Percentiles rank a stretch among this genome's conserved stretches.
Conservation (phyloP, 2,888 invertebrate genomes). For the Malthinus seriepunctatus region DNA sequence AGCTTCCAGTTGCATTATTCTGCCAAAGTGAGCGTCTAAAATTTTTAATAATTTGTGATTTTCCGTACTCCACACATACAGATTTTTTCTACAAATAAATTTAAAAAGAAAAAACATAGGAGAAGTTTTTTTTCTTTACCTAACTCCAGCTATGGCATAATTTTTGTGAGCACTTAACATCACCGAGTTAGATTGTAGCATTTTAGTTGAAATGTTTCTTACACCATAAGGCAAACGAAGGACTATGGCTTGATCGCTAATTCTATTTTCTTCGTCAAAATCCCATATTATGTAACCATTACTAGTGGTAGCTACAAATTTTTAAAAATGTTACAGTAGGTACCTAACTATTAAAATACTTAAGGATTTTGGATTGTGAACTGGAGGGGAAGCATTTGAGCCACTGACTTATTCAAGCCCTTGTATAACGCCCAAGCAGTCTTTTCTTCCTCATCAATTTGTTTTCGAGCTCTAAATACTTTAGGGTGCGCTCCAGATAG, state of each 20-base stretch:
- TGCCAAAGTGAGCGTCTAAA: slow-evolving; percentile 94
- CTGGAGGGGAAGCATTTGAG: too few species aligned
- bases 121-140: slow-evolving; percentile 54
- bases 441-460: too few species aligned
- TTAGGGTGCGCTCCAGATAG: too few species aligned
- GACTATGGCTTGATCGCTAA: slow-evolving; percentile 63
- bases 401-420: too few species aligned
- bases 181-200: slow-evolving; percentile 88
- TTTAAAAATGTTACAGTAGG: not conserved
- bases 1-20: slow-evolving; percentile 90
- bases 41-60: slow-evolving; percentile 84
- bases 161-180: slow-evolving; percentile 89
- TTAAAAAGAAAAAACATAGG: too few species aligned
- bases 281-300: slow-evolving; percentile 87
- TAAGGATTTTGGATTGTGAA: too few species aligned
- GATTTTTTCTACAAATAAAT: slow-evolving; percentile 64
- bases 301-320: slow-evolving; percentile 71
- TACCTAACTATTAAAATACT: not conserved
- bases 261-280: slow-evolving; percentile 60
- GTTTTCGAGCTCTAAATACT: too few species aligned
- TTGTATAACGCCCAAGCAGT: too few species aligned
- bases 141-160: slow-evolving; percentile 94
- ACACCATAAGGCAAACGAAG: slow-evolving; percentile 82
- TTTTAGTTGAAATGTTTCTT: slow-evolving; percentile 89
- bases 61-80: slow-evolving; percentile 92